Conservation (phyloP, 2,797 vertebrate genomes). For the Chrysocyon brachyurus region DNA sequence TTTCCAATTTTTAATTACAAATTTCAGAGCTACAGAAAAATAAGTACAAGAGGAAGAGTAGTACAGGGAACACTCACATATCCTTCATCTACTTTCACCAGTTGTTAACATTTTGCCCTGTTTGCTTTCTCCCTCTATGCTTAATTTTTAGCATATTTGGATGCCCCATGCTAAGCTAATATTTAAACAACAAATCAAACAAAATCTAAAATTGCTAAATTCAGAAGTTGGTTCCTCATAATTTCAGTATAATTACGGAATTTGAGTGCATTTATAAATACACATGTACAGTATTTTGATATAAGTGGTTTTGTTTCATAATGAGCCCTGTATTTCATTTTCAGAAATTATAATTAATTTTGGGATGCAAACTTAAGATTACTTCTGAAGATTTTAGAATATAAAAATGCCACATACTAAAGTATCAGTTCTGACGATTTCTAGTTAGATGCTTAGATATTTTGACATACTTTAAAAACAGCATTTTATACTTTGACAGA, state of each 20-base stretch:
- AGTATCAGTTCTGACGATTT: not conserved
- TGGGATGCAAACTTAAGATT: not conserved
- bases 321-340: not conserved
- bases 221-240: conserved; percentile 36
- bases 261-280: not conserved
- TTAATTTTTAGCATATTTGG: conserved; percentile 58
- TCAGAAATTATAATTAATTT: conserved; percentile 51
- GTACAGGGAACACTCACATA: conserved; percentile 6
- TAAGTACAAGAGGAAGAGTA: not conserved
- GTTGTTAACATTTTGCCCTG: conserved; percentile 43
- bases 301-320: conserved; percentile 37
- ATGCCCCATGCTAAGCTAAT: conserved; percentile 42
- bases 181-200: not conserved
- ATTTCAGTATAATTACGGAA: conserved; percentile 53
- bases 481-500: conserved; percentile 86
- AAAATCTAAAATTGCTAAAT: conserved; percentile 36
- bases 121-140: conserved; percentile 41
- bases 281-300: not conserved
- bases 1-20: not conserved
- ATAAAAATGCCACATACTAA: not conserved
- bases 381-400: conserved; percentile 13
- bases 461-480: conserved; percentile 30
- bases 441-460: not conserved
- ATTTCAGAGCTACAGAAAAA: conserved; percentile 59
- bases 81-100: not conserved